A percentile compares a stretch with the other conserved stretches of the same genome.
These are phyloP conservation scores for Cotesia congregata DNA, from an alignment of 2,888 invertebrate genomes.

Conservation along the genomic window DNA sequence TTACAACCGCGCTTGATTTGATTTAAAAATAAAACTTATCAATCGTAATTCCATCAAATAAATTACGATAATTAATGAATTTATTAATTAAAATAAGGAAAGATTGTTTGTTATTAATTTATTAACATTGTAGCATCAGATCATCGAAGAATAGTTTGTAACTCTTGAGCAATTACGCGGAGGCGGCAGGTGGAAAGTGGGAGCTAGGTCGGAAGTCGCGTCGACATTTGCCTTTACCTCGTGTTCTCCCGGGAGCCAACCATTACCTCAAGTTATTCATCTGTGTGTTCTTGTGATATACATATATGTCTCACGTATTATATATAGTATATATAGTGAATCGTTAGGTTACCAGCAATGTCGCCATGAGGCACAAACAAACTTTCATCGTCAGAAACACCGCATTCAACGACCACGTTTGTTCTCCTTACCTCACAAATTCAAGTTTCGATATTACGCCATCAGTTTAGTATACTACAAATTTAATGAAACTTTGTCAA, in stretches of 20 bases:
- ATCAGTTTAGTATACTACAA: not conserved
- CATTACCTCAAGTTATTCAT: slow-evolving; percentile 42
- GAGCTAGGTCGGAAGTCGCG: slow-evolving; percentile 22
- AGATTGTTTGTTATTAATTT: not conserved
- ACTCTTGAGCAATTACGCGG: slow-evolving; percentile 42
- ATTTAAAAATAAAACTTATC: too few species aligned
- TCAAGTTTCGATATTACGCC: not conserved
- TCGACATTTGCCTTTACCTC: slow-evolving; percentile 25
- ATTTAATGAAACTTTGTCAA: not conserved
- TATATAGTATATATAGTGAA: not conserved
- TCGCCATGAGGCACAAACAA: slow-evolving; percentile 4
- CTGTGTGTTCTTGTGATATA: slow-evolving; percentile 8
- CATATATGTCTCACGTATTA: not conserved
- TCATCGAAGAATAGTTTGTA: slow-evolving; percentile 29
- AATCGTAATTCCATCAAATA: not conserved
- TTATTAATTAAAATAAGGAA: not conserved
- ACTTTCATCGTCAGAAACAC: slow-evolving; percentile 1
- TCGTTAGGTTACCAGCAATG: not conserved
- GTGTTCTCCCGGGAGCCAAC: slow-evolving; percentile 16
- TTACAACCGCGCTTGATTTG: too few species aligned
- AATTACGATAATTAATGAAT: not conserved
- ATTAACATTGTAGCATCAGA: not conserved
- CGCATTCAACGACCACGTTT: not conserved
- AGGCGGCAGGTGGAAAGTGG: slow-evolving; percentile 5
- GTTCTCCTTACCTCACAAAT: not conserved